These are phyloP conservation scores for Homarus americanus DNA, from an alignment of 1,140 invertebrate species.

Conservation along the genomic window DNA sequence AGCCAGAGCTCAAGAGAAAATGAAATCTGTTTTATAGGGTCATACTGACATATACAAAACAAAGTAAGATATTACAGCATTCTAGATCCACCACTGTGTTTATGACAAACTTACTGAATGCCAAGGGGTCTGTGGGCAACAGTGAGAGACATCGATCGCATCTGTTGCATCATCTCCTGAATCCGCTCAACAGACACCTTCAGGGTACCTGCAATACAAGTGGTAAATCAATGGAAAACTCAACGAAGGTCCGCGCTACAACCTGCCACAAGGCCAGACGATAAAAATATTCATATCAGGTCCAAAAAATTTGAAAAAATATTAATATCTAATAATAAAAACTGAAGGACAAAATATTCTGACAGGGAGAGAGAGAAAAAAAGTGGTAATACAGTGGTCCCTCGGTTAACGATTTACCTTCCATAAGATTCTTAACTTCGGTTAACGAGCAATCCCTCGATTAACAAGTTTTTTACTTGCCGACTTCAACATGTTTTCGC, in stretches of 20 bases:
- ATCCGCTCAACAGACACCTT: conserved; percentile 50
- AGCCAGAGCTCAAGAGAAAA: no score
- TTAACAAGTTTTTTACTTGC: no score
- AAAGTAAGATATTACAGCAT: background rate
- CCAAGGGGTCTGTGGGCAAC: conserved; percentile 26
- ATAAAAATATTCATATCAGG: background rate
- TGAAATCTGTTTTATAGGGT: no score
- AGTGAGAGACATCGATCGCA: conserved; percentile 48
- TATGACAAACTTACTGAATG: conserved; percentile 48
- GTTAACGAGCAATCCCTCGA: no score
- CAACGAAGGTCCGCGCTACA: no score
- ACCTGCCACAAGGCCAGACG: background rate
- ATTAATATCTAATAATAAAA: background rate
- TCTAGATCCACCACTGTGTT: background rate
- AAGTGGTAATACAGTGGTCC: no score
- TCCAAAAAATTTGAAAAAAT: background rate
- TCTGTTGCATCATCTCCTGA: conserved; percentile 55
- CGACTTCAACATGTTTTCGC: no score
- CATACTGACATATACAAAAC: no score
- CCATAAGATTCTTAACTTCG: no score
- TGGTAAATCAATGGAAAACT: background rate
- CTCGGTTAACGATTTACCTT: no score
- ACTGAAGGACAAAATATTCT: background rate
- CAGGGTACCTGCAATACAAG: conserved; percentile 27
- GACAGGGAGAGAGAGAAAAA: no score